Percentiles rank a stretch among this genome's conserved stretches.
Evolutionary conservation across 2,888 invertebrate species (phyloP).

Genomic region (Anoplius nigerrimus): DNA sequence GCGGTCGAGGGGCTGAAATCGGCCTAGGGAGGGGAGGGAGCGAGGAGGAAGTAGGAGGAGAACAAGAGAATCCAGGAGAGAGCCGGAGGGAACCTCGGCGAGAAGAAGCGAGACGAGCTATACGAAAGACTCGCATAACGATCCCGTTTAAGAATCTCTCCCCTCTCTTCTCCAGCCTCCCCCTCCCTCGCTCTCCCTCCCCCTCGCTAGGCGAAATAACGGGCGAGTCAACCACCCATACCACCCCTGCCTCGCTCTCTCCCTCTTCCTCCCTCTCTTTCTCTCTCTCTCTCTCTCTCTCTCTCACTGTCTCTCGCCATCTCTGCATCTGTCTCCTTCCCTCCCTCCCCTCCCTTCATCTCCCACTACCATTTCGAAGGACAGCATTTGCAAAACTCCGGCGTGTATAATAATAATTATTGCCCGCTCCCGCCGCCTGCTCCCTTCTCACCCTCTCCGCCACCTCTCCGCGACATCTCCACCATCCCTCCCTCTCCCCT

Average conservation of each 20-base stretch:
- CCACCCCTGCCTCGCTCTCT: constrained; percentile 48
- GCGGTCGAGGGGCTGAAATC: constrained; percentile 30
- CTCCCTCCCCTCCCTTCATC: constrained; percentile 46
- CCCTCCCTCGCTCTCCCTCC: constrained; percentile 30
- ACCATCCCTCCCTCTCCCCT: constrained; percentile 11
- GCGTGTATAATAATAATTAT: constrained; percentile 68
- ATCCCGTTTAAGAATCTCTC: constrained; percentile 72
- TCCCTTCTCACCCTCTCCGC: constrained; percentile 18
- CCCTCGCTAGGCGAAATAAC: constrained; percentile 42
- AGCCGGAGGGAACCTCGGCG: constrained; percentile 26
- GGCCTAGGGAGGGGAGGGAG: constrained; percentile 35
- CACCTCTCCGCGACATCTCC: not conserved
- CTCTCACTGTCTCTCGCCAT: constrained; percentile 47
- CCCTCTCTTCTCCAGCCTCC: constrained; percentile 25
- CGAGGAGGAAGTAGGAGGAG: constrained; percentile 29
- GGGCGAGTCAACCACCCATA: constrained; percentile 44
- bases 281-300: too few species aligned
- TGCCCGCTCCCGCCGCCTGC: constrained; percentile 48
- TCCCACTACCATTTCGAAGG: constrained; percentile 58
- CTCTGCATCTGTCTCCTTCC: constrained; percentile 53
- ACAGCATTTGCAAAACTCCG: constrained; percentile 68
- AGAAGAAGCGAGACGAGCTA: constrained; percentile 40
- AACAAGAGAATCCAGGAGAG: constrained; percentile 27
- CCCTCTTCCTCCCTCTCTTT: constrained; percentile 17
- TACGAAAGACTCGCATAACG: constrained; percentile 70